A percentile compares a stretch with the other conserved stretches of the same genome.
phyloP scores from a whole-genome alignment of 1,140 invertebrate genomes.

The Cyrtorhinus lividipennis region DNA sequence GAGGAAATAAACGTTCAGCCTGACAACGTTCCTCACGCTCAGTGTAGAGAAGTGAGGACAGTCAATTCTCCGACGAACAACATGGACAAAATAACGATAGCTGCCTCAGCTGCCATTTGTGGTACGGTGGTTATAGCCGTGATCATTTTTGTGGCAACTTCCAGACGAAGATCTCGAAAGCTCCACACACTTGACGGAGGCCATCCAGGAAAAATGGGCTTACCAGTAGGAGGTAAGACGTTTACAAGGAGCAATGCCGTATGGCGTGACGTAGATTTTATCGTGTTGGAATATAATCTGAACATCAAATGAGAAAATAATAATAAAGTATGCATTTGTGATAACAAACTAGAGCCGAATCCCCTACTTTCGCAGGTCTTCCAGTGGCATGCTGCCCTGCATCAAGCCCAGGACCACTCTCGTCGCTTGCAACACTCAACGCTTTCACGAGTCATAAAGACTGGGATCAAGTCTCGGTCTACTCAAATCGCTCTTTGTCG shows the following conservation, averaged over 20 bases:
- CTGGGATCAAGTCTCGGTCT: constrained; percentile 86
- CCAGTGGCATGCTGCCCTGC: constrained; percentile 59
- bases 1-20: constrained; percentile 74
- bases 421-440: constrained; percentile 59
- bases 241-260: no score
- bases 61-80: constrained; percentile 59
- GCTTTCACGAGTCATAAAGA: constrained; percentile 73
- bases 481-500: constrained; percentile 78
- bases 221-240: constrained; percentile 40
- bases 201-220: constrained; percentile 39
- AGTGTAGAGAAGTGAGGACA: constrained; percentile 77
- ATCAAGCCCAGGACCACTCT: constrained; percentile 58
- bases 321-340: no score
- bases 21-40: constrained; percentile 66
- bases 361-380: constrained; percentile 32
- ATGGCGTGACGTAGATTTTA: no score
- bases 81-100: constrained; percentile 90
- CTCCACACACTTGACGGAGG: constrained; percentile 54
- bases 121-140: constrained; percentile 79
- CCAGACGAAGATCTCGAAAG: constrained; percentile 44
- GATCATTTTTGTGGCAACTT: constrained; percentile 73
- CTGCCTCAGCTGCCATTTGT: constrained; percentile 80
- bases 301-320: no score
- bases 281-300: no score
- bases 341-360: no score